Conservation (phyloP, 2,113 vertebrate species). For the Corythaixoides concolor region DNA sequence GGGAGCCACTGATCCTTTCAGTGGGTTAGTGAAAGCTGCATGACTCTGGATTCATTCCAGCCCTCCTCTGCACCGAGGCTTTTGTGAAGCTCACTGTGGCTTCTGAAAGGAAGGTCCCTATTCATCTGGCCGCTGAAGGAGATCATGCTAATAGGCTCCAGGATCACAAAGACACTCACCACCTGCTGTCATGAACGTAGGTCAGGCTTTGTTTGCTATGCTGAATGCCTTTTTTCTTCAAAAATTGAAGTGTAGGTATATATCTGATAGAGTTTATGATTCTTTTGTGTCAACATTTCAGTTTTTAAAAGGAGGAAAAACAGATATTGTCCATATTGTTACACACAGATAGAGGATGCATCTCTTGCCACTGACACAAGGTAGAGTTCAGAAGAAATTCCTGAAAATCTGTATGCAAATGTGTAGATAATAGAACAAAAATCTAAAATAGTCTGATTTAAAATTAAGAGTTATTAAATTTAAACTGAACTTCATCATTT, state of each 20-base stretch:
- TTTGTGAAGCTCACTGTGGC: slow-evolving; percentile 37
- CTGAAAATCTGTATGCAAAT: neutral
- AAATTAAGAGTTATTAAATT: neutral
- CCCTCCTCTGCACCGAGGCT: slow-evolving; percentile 13
- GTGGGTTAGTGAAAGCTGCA: slow-evolving; percentile 27
- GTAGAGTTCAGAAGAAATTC: neutral
- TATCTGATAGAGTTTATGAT: neutral
- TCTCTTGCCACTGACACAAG: neutral
- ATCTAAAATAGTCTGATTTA: neutral
- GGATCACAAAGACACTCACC: slow-evolving; percentile 48
- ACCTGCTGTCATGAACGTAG: slow-evolving; percentile 25
- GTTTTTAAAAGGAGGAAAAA: neutral
- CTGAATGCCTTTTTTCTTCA: slow-evolving; percentile 12
- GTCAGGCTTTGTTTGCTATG: slow-evolving; percentile 42
- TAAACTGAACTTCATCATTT: neutral
- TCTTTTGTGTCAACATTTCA: neutral
- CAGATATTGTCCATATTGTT: neutral
- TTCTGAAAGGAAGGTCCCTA: slow-evolving; percentile 52
- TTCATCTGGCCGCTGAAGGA: slow-evolving; percentile 37
- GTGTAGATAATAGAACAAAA: neutral
- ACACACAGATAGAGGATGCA: neutral
- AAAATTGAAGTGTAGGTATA: neutral
- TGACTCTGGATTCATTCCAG: slow-evolving; percentile 58
- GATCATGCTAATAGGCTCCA: slow-evolving; percentile 50
- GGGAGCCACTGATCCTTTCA: neutral